Conservation (phyloP, 2,888 invertebrate species). For the Chromoteleia sp. region DNA sequence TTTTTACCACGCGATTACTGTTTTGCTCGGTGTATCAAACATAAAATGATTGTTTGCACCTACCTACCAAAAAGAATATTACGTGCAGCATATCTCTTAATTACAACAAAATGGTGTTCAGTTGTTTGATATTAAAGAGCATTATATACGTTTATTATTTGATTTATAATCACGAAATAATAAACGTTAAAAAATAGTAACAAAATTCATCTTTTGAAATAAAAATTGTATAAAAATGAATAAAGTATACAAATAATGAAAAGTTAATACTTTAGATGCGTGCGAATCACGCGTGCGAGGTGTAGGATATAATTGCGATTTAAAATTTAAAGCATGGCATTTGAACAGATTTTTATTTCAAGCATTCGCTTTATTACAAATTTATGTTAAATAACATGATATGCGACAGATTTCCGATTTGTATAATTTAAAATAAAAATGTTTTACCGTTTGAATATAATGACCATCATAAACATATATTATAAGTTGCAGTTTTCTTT, state of each 20-base stretch:
- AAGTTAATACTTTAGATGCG: constrained; percentile 1
- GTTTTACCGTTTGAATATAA: too few species aligned
- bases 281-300: background rate
- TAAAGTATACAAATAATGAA: constrained; percentile 21
- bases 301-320: background rate
- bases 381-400: too few species aligned
- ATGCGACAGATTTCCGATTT: too few species aligned
- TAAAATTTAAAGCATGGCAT: constrained; percentile 4
- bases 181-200: constrained; percentile 16
- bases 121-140: constrained; percentile 29
- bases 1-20: constrained; percentile 29
- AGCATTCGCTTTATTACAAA: background rate
- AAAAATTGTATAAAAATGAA: constrained; percentile 20
- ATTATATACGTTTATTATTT: constrained; percentile 30
- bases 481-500: too few species aligned
- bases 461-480: too few species aligned
- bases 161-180: constrained; percentile 43
- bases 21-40: constrained; percentile 23
- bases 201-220: constrained; percentile 14
- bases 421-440: too few species aligned
- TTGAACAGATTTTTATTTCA: background rate
- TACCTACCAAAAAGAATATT: constrained; percentile 41
- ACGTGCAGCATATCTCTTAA: constrained; percentile 30
- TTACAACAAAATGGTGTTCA: constrained; percentile 41
- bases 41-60: constrained; percentile 31